Percentiles rank a stretch among this genome's conserved stretches.
Conservation (phyloP, 2,888 invertebrate genomes). For the Rhaphigaster nebulosa region DNA sequence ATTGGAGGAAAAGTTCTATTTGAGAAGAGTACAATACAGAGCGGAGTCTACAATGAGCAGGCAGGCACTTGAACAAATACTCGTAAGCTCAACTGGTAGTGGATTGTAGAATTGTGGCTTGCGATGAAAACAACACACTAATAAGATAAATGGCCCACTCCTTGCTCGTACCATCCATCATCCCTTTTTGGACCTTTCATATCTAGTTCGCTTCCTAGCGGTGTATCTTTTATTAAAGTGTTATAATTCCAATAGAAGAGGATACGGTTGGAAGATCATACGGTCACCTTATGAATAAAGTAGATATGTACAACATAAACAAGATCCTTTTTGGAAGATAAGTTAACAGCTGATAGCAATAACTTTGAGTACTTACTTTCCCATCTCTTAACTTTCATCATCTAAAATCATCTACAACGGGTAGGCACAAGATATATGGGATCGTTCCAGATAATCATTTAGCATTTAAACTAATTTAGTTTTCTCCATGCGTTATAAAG, state of each 20-base stretch:
- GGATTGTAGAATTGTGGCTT: neutral
- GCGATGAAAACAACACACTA: constrained; percentile 11
- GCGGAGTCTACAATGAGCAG: neutral
- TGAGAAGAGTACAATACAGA: neutral
- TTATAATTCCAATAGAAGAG: neutral
- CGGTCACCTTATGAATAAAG: too few species aligned
- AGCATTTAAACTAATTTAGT: too few species aligned
- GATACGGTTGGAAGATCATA: neutral
- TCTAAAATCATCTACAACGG: too few species aligned
- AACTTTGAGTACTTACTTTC: too few species aligned
- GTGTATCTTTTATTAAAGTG: neutral
- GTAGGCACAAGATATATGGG: too few species aligned
- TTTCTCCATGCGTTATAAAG: too few species aligned
- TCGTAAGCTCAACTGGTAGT: constrained; percentile 28
- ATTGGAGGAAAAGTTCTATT: too few species aligned
- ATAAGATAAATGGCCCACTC: constrained; percentile 36
- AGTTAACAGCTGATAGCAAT: too few species aligned
- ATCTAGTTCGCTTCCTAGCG: neutral
- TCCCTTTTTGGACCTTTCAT: neutral
- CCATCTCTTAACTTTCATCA: too few species aligned
- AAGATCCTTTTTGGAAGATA: too few species aligned
- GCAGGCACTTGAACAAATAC: neutral
- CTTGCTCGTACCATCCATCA: neutral
- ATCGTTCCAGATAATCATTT: too few species aligned
- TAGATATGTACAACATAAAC: too few species aligned